phyloP scores from a whole-genome alignment of 2,888 invertebrate genomes.

The Xestia ashworthii region DNA sequence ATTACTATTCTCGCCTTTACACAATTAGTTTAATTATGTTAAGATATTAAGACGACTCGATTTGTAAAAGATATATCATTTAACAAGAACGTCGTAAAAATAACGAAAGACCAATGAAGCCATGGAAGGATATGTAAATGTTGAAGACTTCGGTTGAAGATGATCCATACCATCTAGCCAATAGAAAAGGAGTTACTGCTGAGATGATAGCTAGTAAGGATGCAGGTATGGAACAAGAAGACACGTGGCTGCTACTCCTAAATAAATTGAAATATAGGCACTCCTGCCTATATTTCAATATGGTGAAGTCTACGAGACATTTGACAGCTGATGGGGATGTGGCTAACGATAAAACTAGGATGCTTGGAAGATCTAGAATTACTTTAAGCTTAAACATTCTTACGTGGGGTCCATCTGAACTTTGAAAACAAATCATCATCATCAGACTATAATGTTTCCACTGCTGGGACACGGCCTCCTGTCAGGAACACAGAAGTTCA shows the following conservation, averaged over 20 bases:
- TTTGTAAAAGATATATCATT: not conserved
- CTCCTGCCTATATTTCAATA: too few relatives aligned
- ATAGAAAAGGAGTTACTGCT: not conserved
- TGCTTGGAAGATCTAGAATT: not conserved
- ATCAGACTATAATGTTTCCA: too few relatives aligned
- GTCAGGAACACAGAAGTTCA: not conserved
- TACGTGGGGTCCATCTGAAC: not conserved
- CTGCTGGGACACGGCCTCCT: too few relatives aligned
- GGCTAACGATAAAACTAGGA: not conserved
- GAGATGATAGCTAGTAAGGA: not conserved
- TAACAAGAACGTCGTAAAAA: not conserved
- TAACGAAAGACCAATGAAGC: too few relatives aligned
- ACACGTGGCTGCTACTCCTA: too few relatives aligned
- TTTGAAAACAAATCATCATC: too few relatives aligned
- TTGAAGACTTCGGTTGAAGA: too few relatives aligned
- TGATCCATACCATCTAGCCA: not conserved
- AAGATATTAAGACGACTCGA: not conserved
- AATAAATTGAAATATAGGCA: not conserved
- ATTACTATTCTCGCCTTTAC: conserved; percentile 24
- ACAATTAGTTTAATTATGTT: not conserved
- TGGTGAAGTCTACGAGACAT: not conserved
- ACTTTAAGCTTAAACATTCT: not conserved
- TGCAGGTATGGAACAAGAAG: not conserved
- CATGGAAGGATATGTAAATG: not conserved
- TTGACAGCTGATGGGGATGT: not conserved